Base-by-base conservation (phyloP, 2,113 vertebrate genomes). In the Nyctereutes procyonoides region DNA sequence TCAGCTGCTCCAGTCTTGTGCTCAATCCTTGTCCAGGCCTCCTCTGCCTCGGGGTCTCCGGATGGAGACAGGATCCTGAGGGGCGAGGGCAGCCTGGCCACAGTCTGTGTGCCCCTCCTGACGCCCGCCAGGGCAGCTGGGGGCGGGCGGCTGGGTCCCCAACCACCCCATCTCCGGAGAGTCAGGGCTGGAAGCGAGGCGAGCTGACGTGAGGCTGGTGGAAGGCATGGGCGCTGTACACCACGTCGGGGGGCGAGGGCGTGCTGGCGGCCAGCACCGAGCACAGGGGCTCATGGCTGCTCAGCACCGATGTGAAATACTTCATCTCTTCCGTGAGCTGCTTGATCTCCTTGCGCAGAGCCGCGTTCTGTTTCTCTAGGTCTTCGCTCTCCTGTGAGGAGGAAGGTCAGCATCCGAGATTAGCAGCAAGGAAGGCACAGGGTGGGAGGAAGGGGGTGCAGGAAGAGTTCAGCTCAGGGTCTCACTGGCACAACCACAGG, bases 261-360 rank as follows among this genome's bases (percentile, higher is more conserved):
- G 99, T 95, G 43, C 99, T 97, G 2, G 98, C 95, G 1, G 98
- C 97, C 97, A 99, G 98, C 92, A 99, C 98, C 0, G 99, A 99
- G 98, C 99, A 99, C 96, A 99, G 98, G 0, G 99, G 99, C 95
- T 99, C 99, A 0, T 99, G 99, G 98, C 98, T 99, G 98, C 97
- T 99, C 98, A 99, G 99, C 98, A 99, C 98, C 0, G 99, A 99
- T 0, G 99, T 98, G 62, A 99, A 99, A 80, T 99, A 99, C 97
- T 99, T 99, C 98, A 99, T 98, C 98, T 99, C 99, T 93, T 99
- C 99, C 0, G 99, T 99, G 98, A 99, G 98, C 97, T 99, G 99
- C 98, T 99, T 99, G 98, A 99, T 99, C 97, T 99, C 99, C 96
- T 99, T 99, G 96, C 99, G 99, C 95, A 99, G 98, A 16, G 99